Evolutionary conservation across 2,113 vertebrate species (phyloP), one percentile per base, ranked within the genome.

Genomic region (Grus americana): DNA sequence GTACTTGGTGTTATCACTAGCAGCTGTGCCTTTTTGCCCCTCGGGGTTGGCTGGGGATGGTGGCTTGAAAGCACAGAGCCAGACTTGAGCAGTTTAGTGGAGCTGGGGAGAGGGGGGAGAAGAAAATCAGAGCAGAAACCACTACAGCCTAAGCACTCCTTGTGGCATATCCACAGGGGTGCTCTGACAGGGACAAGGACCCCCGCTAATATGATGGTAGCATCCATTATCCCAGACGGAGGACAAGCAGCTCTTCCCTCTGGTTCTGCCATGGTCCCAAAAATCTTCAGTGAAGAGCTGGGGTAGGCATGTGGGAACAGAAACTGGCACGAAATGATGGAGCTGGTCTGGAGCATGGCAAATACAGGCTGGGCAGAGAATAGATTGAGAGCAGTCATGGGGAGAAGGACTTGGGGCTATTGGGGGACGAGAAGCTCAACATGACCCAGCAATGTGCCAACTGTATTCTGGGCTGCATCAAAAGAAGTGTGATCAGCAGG

Each of bases 291-390:
- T 2, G 0, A 46, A 68, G 54, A 62, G 20, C 36, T 52, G 47
- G 42, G 27, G 27, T 38, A 38, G 83, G 59, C 17, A 55, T 2
- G 1, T 27, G 36, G 18, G 38, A 47, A 68, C 42, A 68, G 55
- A 67, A 91, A 40, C 16, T 13, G 23, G 19, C n/a, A 79, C 0
- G 1, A 47, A 68, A 38, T 0, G 1, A 52, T 29, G 29, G 73
- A 63, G n/a, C 26, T 61, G 52, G 30, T 27, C 54, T 27, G 29
- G 27, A 79, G 34, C 40, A 26, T 5, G 7, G 42, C 49, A 62
- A 12, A 42, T 42, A 42, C 40, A 42, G 12, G 40, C 40, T 42
- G 40, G 40, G 40, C 40, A 42, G 11, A 5, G 40, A 42, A 42
- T 42, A 12, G 40, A 42, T 42, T 42, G 40, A 42, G 40, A 42